Conservation (phyloP, 2,888 invertebrate genomes). For the Hemithea aestivaria region DNA sequence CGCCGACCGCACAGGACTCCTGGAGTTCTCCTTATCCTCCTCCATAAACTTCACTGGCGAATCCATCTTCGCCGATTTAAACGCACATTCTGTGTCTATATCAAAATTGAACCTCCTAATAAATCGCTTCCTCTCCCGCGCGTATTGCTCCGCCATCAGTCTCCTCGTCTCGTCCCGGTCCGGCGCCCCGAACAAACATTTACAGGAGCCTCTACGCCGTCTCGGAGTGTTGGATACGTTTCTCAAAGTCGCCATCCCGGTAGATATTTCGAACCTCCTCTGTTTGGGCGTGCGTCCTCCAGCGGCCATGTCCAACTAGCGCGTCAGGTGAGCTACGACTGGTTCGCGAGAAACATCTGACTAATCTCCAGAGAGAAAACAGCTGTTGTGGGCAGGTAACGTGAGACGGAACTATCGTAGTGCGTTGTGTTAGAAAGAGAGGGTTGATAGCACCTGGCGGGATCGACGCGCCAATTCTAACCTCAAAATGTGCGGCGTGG, state of each 20-base stretch:
- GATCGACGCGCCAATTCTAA: conserved; percentile 72
- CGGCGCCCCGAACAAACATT: conserved; percentile 81
- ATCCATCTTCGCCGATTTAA: conserved; percentile 59
- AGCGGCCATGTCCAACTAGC: conserved; percentile 57
- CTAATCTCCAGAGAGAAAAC: conserved; percentile 77
- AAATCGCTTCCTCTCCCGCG: conserved; percentile 78
- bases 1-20: conserved; percentile 55
- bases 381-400: conserved; percentile 71
- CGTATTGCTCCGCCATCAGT: conserved; percentile 79
- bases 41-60: conserved; percentile 69
- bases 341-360: conserved; percentile 76
- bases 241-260: conserved; percentile 57
- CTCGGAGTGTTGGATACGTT: conserved; percentile 58
- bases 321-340: conserved; percentile 72
- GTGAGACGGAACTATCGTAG: conserved; percentile 44
- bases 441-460: conserved; percentile 68
- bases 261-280: conserved; percentile 62
- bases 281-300: conserved; percentile 73
- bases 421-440: conserved; percentile 52
- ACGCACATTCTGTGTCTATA: conserved; percentile 66
- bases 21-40: conserved; percentile 59
- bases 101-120: conserved; percentile 81
- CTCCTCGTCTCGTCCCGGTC: conserved; percentile 79
- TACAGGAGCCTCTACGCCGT: conserved; percentile 69
- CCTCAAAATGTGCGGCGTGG: conserved; percentile 53